These are phyloP conservation scores for Cerastis leucographa DNA, from an alignment of 2,888 invertebrate genomes.

Conservation along the genomic window DNA sequence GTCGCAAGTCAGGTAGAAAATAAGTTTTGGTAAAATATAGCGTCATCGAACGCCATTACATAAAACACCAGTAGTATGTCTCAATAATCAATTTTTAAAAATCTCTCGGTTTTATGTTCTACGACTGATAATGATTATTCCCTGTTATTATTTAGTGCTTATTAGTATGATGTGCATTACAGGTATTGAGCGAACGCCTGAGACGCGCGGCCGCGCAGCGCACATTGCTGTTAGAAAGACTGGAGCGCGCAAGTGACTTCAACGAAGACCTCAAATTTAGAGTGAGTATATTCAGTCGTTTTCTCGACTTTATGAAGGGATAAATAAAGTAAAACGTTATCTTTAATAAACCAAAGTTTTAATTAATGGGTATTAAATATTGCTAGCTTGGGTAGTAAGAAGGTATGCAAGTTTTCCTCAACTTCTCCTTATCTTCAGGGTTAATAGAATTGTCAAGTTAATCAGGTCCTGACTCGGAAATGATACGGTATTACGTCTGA, in stretches of 20 bases:
- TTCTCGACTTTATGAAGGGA: neutral
- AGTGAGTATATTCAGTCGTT: slow-evolving; percentile 82
- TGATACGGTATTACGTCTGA: slow-evolving; percentile 19
- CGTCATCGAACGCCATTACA: slow-evolving; percentile 11
- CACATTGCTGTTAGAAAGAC: slow-evolving; percentile 91
- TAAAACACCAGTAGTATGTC: slow-evolving; percentile 5
- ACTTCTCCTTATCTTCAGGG: slow-evolving; percentile 34
- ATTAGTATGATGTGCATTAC: slow-evolving; percentile 72
- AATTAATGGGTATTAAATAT: neutral
- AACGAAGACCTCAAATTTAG: slow-evolving; percentile 96
- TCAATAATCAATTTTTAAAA: neutral
- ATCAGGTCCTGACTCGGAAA: slow-evolving; percentile 23
- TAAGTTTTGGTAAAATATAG: slow-evolving; percentile 4
- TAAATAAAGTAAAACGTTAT: slow-evolving; percentile 9
- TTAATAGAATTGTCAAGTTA: slow-evolving; percentile 28
- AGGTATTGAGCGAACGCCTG: slow-evolving; percentile 94
- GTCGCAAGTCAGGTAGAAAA: slow-evolving; percentile 13
- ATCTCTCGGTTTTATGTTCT: neutral
- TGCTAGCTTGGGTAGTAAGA: neutral
- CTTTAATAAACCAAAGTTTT: neutral
- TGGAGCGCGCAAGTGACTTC: slow-evolving; percentile 94
- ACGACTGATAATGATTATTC: neutral
- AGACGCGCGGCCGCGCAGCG: slow-evolving; percentile 93
- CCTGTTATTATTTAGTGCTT: slow-evolving; percentile 7
- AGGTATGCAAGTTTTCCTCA: slow-evolving; percentile 28